Evolutionary conservation across 1,140 invertebrate genomes (phyloP).

Genomic region (Drosophila azteca): DNA sequence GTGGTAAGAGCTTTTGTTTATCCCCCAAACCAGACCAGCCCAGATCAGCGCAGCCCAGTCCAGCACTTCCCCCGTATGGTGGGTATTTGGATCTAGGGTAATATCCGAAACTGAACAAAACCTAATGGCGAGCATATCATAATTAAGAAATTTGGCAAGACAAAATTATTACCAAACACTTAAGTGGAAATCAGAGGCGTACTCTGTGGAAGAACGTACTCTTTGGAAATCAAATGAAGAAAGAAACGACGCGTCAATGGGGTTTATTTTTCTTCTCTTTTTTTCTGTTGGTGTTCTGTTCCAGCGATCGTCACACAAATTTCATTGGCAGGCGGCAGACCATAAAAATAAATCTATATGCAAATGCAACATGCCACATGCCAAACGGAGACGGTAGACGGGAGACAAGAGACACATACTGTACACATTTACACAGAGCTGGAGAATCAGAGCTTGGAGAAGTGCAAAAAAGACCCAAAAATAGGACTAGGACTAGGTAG

Average conservation of each 20-base stretch:
- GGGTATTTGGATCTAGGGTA: conserved; percentile 45
- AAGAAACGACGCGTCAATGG: neutral
- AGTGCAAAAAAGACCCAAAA: conserved; percentile 22
- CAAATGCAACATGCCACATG: conserved; percentile 68
- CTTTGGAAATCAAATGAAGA: conserved; percentile 17
- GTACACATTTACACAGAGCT: neutral
- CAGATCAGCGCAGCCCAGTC: no score
- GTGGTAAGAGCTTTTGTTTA: conserved; percentile 55
- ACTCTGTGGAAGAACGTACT: neutral
- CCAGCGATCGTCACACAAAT: conserved; percentile 43
- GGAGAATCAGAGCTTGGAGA: conserved; percentile 10
- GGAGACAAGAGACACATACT: neutral
- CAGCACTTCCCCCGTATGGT: neutral
- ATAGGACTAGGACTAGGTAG: conserved; percentile 64
- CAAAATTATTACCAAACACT: conserved; percentile 55
- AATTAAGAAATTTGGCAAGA: conserved; percentile 66
- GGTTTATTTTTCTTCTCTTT: no score
- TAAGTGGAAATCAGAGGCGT: conserved; percentile 19
- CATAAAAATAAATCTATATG: conserved; percentile 81
- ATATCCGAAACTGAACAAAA: conserved; percentile 20
- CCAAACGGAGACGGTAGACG: conserved; percentile 14
- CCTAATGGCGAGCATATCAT: conserved; percentile 62
- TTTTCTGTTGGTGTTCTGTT: no score
- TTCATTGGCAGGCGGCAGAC: conserved; percentile 35
- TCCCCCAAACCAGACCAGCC: neutral